Evolutionary conservation across 2,888 invertebrate genomes (phyloP).

Genomic region (Heteropelma amictum): DNA sequence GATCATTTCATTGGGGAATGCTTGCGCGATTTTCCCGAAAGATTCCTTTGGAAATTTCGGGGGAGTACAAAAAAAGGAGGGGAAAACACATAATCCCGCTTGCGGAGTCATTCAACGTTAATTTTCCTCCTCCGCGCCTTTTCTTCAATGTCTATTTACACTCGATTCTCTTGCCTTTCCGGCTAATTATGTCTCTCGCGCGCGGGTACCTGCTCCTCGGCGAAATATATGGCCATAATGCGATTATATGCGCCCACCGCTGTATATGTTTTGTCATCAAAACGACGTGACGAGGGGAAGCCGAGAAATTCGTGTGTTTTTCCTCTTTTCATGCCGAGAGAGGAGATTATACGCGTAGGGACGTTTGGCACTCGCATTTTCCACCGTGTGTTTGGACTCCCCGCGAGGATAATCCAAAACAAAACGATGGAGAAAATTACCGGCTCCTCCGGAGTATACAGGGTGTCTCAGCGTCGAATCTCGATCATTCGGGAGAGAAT

Average conservation of each 20-base stretch:
- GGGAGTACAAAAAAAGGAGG: too few relatives aligned
- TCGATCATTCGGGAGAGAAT: too few relatives aligned
- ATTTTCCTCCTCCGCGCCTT: too few relatives aligned
- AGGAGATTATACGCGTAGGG: neutral
- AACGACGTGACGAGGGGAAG: conserved; percentile 32
- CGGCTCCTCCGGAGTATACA: neutral
- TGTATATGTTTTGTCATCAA: conserved; percentile 63
- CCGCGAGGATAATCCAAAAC: conserved; percentile 62
- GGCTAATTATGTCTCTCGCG: conserved; percentile 56
- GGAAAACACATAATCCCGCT: too few relatives aligned
- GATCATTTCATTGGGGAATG: too few relatives aligned
- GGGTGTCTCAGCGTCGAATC: neutral
- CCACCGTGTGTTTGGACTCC: conserved; percentile 51
- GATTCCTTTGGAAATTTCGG: too few relatives aligned
- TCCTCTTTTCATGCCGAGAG: neutral
- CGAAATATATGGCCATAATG: conserved; percentile 62
- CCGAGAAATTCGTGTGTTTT: neutral
- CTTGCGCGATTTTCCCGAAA: too few relatives aligned
- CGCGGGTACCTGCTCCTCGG: conserved; percentile 58
- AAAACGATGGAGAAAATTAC: conserved; percentile 48
- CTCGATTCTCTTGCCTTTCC: neutral
- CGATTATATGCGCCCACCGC: conserved; percentile 58
- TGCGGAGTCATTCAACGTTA: too few relatives aligned
- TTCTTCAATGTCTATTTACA: too few relatives aligned
- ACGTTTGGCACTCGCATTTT: conserved; percentile 24